phyloP scores from a whole-genome alignment of 2,888 invertebrate species.

The Invenusta paracnida region DNA sequence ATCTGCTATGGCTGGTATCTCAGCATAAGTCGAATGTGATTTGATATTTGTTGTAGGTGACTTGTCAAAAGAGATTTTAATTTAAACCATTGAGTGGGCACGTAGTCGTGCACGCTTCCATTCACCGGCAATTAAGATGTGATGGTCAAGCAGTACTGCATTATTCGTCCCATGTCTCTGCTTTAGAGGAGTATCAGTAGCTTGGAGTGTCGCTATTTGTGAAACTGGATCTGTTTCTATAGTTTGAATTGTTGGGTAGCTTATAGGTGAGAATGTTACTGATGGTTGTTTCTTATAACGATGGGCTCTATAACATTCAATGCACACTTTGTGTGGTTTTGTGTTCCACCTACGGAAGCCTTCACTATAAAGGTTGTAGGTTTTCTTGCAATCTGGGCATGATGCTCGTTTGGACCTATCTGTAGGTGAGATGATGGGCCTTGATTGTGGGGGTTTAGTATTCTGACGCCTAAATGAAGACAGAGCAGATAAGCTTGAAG shows the following conservation, averaged over 20 bases:
- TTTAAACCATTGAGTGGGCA: slow-evolving; percentile 2
- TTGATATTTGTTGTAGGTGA: not conserved
- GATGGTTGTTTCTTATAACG: not conserved
- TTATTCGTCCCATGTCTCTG: not conserved
- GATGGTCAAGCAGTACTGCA: not conserved
- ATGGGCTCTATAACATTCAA: not conserved
- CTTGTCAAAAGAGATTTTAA: not conserved
- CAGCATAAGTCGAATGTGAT: too few species aligned
- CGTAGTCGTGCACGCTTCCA: not conserved
- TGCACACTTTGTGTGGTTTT: not conserved
- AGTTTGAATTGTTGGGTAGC: not conserved
- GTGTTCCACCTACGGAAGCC: not conserved
- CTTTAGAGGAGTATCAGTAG: not conserved
- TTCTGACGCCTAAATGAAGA: slow-evolving; percentile 2
- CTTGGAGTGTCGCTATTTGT: not conserved
- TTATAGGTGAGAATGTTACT: not conserved
- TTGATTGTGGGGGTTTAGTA: too few species aligned
- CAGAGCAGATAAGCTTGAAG: not conserved
- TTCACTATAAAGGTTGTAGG: not conserved
- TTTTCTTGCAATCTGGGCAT: slow-evolving; percentile 18
- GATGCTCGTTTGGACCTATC: not conserved
- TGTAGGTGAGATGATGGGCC: not conserved
- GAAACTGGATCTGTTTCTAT: slow-evolving; percentile 15
- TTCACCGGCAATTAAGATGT: slow-evolving; percentile 2
- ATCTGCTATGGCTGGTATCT: not conserved